Evolutionary conservation across 2,888 invertebrate genomes (phyloP), one percentile per base, ranked within the genome.

Genomic region (Agrotis exclamationis): DNA sequence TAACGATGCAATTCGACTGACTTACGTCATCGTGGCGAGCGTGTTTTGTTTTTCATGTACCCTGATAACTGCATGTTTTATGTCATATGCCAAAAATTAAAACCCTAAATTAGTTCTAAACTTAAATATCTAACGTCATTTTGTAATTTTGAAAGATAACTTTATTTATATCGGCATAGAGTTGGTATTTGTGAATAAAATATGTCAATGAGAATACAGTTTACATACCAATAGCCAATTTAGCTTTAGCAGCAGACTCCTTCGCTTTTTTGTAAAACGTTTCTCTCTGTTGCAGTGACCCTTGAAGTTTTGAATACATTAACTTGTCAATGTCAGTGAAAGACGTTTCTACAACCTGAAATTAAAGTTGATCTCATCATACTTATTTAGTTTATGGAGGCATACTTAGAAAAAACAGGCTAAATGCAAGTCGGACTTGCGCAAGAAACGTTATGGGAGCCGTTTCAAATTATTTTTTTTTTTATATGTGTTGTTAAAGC

Each of bases 331-430:
- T 88, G 60, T 97, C 96, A n/a, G 97, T 97, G 0, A 97, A 89
- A 0, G 97, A 96, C 14, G 96, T 92, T 85, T 98, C 98, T 16
- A 98, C 96, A 45, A 98, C 87, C 97, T 97, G 86, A 11, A 85
- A 86, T 63, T 68, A 74, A 1, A 39, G 39, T 33, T 6, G 56
- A 5, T 33, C 13, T 33, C 11, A 18, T 11, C 11, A 28, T 54
- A n/a, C n/a, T n/a, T n/a, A 24, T 28, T 28, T 28, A 28, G 6
- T 28, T 5, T 28, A 28, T 5, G 6, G 28, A 28, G 6, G 5
- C 28, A 28, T 5, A 5, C 28, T 28, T 28, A 28, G 28, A 28
- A 28, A 28, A 28, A n/a, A n/a, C n/a, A n/a, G n/a, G n/a, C n/a
- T n/a, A n/a, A n/a, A n/a, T n/a, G n/a, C n/a, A n/a, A n/a, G n/a